Evolutionary conservation across 2,888 invertebrate species (phyloP).

Genomic region (Lithophane ornitopus): DNA sequence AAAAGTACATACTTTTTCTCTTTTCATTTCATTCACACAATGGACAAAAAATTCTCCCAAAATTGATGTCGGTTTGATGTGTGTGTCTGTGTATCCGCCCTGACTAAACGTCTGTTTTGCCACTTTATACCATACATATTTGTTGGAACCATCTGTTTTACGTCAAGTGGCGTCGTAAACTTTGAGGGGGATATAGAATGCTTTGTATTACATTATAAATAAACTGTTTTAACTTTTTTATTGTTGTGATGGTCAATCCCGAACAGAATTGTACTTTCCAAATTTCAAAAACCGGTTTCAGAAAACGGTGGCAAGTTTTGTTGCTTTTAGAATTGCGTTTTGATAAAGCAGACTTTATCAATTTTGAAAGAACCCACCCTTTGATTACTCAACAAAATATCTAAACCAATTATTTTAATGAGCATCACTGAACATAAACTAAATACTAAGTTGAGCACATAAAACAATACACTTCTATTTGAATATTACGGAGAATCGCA

Average conservation of each 20-base stretch:
- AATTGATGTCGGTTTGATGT: slow-evolving; percentile 32
- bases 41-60: background rate
- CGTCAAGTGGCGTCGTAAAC: slow-evolving; percentile 82
- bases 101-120: slow-evolving; percentile 63
- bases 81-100: slow-evolving; percentile 36
- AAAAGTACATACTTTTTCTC: background rate
- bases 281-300: background rate
- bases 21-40: background rate
- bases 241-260: slow-evolving; percentile 47
- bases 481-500: slow-evolving; percentile 19
- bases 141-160: slow-evolving; percentile 83
- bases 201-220: slow-evolving; percentile 77
- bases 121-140: slow-evolving; percentile 76
- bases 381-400: background rate
- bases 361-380: too few relatives aligned
- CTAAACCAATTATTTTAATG: background rate
- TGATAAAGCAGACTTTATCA: background rate
- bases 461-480: slow-evolving; percentile 18
- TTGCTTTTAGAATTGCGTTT: background rate
- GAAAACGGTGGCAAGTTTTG: background rate
- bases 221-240: slow-evolving; percentile 62
- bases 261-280: background rate
- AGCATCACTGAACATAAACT: slow-evolving; percentile 3
- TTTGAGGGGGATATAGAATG: slow-evolving; percentile 77
- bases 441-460: background rate